These are phyloP conservation scores for Equus quagga DNA, from an alignment of 2,113 vertebrate genomes.

Conservation along the genomic window DNA sequence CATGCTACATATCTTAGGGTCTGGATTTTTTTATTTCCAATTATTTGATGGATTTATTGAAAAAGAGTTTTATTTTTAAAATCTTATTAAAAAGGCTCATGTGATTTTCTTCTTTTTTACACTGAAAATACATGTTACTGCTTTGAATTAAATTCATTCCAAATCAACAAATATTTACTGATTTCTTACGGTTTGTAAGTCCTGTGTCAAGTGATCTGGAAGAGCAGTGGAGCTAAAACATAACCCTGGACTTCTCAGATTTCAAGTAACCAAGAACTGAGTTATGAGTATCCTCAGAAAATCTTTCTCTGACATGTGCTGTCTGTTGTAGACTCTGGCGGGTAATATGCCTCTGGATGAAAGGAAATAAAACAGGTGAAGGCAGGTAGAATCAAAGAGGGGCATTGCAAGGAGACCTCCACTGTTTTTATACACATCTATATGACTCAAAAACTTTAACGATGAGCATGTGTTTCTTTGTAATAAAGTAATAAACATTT, in stretches of 20 bases:
- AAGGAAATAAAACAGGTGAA: not conserved
- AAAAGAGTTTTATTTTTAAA: constrained; percentile 50
- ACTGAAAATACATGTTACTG: constrained; percentile 22
- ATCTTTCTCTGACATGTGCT: not conserved
- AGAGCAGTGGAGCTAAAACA: not conserved
- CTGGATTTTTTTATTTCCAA: constrained; percentile 76
- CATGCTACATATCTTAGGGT: constrained; percentile 48
- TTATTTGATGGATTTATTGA: constrained; percentile 68
- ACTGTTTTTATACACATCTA: not conserved
- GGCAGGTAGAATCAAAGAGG: not conserved
- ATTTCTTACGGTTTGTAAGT: not conserved
- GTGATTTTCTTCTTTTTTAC: constrained; percentile 21
- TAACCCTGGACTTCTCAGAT: not conserved
- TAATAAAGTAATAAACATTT: not conserved
- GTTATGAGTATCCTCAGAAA: not conserved
- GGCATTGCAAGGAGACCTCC: not conserved
- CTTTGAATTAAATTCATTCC: constrained; percentile 48
- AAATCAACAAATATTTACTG: constrained; percentile 33
- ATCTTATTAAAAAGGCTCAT: not conserved
- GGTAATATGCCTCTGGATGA: not conserved
- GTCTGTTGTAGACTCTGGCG: not conserved
- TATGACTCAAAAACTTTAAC: not conserved
- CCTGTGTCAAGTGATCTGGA: not conserved
- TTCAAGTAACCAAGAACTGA: not conserved
- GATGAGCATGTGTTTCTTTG: not conserved